Evolutionary conservation across 30 jellyfish, hydroid and myxozoan genomes (phyloP), one percentile per base, ranked within the genome.

Genomic region (Cassiopea xamachana): DNA sequence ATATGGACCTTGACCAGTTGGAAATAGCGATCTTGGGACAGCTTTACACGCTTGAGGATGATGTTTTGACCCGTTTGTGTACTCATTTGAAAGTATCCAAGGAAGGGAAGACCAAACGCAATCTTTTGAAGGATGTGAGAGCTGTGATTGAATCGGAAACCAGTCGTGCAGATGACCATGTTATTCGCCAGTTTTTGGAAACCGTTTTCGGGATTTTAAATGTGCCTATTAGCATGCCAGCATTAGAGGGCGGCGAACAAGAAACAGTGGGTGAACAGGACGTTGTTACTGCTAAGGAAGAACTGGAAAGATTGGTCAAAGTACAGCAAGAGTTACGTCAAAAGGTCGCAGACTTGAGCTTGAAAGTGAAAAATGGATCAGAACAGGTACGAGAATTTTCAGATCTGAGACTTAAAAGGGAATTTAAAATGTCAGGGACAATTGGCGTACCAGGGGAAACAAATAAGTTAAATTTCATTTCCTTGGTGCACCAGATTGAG

Each of bases 371-470:
- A 59, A 69, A 75, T 39, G 10, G 84, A 75, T 17, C 84, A 45
- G 16, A 75, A 7, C 61, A 75, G 84, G 69, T 75, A 75, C 69
- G 84, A 75, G 84, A 75, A 60, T 18, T 75, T 75, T 39, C 84
- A 9, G 84, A 39, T 75, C 84, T 75, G 84, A 75, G 69, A 75
- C 45, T 75, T 1, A 45, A 75, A 75, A 59, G 79, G 46, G 80
- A 81, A 81, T 81, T 59, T 6, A 81, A 62, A 81, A 81, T 80
- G 13, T 80, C 89, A 80, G 89, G 79, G 62, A 80, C 89, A 50
- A 80, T 80, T 39, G 89, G 79, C n/a, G 79, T 50, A 60, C 89
- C 89, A 50, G 89, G 89, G 78, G 89, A 80, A 50, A 80, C 89
- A 48, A 49, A 80, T 80, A 80, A 80, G 39, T 60, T 80, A 39